phyloP scores from a whole-genome alignment of 2,113 vertebrate genomes.

The Oreochromis tanganicae region DNA sequence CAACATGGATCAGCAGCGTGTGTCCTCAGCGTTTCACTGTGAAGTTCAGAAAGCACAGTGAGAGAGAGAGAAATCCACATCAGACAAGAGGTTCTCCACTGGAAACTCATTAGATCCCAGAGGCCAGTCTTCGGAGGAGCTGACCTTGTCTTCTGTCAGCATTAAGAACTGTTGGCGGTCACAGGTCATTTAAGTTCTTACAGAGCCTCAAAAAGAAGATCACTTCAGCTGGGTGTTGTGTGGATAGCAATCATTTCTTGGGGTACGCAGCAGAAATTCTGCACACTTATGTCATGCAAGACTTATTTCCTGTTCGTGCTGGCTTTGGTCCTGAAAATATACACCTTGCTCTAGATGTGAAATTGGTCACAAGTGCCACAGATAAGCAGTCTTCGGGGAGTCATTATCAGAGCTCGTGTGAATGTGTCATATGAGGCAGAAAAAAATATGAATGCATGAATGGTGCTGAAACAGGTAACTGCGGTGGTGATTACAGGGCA shows the following conservation, averaged over 20 bases:
- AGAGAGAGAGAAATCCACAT: conserved; percentile 7
- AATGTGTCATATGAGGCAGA: background rate
- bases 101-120: conserved; percentile 49
- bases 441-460: background rate
- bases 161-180: background rate
- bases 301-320: background rate
- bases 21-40: background rate
- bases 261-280: background rate
- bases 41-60: conserved; percentile 24
- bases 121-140: conserved; percentile 11
- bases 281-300: background rate
- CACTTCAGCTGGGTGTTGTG: background rate
- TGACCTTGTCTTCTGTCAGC: conserved; percentile 2
- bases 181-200: conserved; percentile 7
- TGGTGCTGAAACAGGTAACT: background rate
- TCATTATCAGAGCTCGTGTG: background rate
- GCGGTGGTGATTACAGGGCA: background rate
- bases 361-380: background rate
- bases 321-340: background rate
- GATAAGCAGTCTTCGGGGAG: background rate
- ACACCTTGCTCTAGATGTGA: background rate
- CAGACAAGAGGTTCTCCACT: conserved; percentile 26
- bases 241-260: background rate
- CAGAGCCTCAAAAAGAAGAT: background rate
- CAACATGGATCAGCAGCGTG: background rate